Base-by-base conservation (phyloP, 2,113 vertebrate species). In the Shinisaurus crocodilurus region DNA sequence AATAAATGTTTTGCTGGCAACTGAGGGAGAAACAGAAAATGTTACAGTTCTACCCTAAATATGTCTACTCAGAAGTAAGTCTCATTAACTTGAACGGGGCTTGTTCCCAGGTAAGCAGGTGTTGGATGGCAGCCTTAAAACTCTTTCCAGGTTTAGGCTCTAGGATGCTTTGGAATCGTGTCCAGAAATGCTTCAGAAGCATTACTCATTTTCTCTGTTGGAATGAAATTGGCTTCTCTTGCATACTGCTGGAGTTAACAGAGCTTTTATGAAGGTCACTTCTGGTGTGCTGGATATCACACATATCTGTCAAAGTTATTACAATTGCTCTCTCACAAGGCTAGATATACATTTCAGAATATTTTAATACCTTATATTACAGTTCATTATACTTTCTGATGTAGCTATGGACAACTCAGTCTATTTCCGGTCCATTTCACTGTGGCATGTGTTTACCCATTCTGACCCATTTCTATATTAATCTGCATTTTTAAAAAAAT, bases 151-250 rank as follows among this genome's bases (percentile, higher is more conserved):
- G 57, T 63, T 43, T 12, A 79, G 76, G 40, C 29, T 48, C 5
- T 81, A n/a, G 34, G n/a, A 45, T 81, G 25, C 43, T 88, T 54
- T n/a, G 45, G 34, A 67, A 48, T 79, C 75, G 48, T 43, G 32
- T 80, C 23, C 5, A 6, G 45, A 54, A 3, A 16, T 48, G 7
- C 45, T 80, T 88, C 57, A 70, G 45, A 54, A 70, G 16, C 45
- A 54, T 88, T 75, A 72, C 50, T 72, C 87, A 70, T 72, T 67
- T 54, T 70, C 45, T 40, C 23, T 40, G 60, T 3, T 50, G 12
- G 60, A 88, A 77, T 54, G 34, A 70, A 82, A 88, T 88, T 57
- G 20, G 34, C 45, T 82, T 72, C 43, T 45, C 77, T 81, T 70
- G 34, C n/a, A 69, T 6, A 12, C n/a, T 70, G 29, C 57, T 50